phyloP scores from a whole-genome alignment of 2,888 invertebrate species.

The Barypeithes pellucidus region DNA sequence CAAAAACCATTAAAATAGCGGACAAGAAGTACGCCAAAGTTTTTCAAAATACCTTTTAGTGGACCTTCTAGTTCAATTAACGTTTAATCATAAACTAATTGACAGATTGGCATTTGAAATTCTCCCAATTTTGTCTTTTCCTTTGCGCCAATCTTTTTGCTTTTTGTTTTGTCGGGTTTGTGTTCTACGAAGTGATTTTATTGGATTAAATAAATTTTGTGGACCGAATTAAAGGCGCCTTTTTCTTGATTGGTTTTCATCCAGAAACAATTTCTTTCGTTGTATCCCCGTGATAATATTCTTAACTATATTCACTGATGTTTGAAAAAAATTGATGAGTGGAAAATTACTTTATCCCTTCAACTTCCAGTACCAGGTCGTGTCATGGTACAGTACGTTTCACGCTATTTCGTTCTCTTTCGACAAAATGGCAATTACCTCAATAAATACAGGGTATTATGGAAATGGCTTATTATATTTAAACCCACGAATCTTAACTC shows the following conservation, averaged over 20 bases:
- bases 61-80: not conserved
- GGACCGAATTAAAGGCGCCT: constrained; percentile 11
- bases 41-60: not conserved
- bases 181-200: constrained; percentile 17
- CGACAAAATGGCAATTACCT: too few relatives aligned
- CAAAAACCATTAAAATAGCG: not conserved
- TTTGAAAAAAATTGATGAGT: too few relatives aligned
- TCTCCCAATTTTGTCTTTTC: constrained; percentile 14
- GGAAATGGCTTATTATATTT: too few relatives aligned
- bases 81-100: constrained; percentile 8
- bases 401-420: too few relatives aligned
- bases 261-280: constrained; percentile 12
- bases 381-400: too few relatives aligned
- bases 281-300: not conserved
- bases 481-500: too few relatives aligned
- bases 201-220: constrained; percentile 26
- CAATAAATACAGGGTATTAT: too few relatives aligned
- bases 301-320: not conserved
- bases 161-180: constrained; percentile 14
- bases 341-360: too few relatives aligned
- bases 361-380: too few relatives aligned
- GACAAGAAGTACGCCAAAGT: too few relatives aligned
- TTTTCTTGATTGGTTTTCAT: not conserved
- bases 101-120: constrained; percentile 12
- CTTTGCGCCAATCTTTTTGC: constrained; percentile 3